Evolutionary conservation across 2,888 invertebrate genomes (phyloP), one percentile per base, ranked within the genome.

Genomic region (Agrilus mali): DNA sequence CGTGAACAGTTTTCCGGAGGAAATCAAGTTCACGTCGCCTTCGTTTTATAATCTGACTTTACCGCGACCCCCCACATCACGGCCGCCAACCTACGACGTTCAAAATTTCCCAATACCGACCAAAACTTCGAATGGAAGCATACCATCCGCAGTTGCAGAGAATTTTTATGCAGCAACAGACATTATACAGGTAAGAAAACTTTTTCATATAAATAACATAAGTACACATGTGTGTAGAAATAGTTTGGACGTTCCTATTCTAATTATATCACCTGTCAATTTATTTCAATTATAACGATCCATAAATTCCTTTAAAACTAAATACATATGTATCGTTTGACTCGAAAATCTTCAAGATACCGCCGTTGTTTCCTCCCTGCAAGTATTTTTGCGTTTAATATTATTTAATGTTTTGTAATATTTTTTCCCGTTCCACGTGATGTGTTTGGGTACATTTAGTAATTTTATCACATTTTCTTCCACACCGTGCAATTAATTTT

Each of bases 161-260:
- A 80, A 78, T 56, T 83, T 82, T 65, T 86, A 86, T 60, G 85
- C 85, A 2, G 84, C 85, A 35, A 85, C 84, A 2, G 85, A 86
- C 59, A 84, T 86, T 56, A 75, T 84, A 56, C 82, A 78, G 69
- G 77, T 78, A 64, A 59, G 60, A 52, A 38, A 16, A 31, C 38
- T 16, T 38, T 33, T 40, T 40, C 8, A 40, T n/a, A n/a, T n/a
- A n/a, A n/a, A n/a, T n/a, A n/a, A n/a, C n/a, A n/a, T n/a, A n/a
- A n/a, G n/a, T n/a, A n/a, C n/a, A n/a, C n/a, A n/a, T n/a, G n/a
- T n/a, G n/a, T n/a, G 20, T 20, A 20, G 20, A 20, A 20, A 20
- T 20, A 20, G 4, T 20, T 20, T 20, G 3, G 6, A 20, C 3
- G 6, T 20, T 20, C 20, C 4, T 20, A n/a, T n/a, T n/a, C n/a